Conservation (phyloP, 2,888 invertebrate species). For the Drosophila paracracens region DNA sequence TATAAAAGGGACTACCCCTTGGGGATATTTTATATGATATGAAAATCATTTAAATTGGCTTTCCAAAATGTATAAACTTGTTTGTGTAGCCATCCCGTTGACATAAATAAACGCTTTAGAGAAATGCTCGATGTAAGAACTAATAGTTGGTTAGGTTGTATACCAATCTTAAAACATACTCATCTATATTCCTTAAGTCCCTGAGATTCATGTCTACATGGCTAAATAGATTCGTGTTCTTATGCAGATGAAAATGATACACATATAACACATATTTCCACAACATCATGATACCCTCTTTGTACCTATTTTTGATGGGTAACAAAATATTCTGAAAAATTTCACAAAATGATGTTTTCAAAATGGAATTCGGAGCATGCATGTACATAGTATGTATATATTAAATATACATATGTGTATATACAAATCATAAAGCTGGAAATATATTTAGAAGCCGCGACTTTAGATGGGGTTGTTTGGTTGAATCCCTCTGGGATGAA, state of each 20-base stretch:
- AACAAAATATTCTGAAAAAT: background rate
- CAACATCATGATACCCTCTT: background rate
- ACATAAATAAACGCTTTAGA: too few species aligned
- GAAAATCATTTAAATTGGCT: background rate
- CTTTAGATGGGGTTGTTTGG: constrained; percentile 9
- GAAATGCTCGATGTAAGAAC: background rate
- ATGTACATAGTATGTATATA: background rate
- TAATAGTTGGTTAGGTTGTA: background rate
- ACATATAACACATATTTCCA: background rate
- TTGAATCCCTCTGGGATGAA: constrained; percentile 11
- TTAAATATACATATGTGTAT: too few species aligned
- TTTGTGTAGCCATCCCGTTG: background rate
- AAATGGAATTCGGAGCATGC: background rate
- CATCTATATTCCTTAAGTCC: background rate
- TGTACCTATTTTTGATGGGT: background rate
- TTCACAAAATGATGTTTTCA: background rate
- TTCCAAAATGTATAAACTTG: background rate
- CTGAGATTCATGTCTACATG: background rate
- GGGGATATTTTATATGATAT: background rate
- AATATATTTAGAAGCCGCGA: constrained; percentile 13
- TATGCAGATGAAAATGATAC: background rate
- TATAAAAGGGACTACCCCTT: background rate
- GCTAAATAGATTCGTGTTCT: background rate
- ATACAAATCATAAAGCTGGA: background rate
- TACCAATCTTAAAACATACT: too few species aligned